Base-by-base conservation (phyloP, 2,888 invertebrate species). In the Brachylomia viminalis region DNA sequence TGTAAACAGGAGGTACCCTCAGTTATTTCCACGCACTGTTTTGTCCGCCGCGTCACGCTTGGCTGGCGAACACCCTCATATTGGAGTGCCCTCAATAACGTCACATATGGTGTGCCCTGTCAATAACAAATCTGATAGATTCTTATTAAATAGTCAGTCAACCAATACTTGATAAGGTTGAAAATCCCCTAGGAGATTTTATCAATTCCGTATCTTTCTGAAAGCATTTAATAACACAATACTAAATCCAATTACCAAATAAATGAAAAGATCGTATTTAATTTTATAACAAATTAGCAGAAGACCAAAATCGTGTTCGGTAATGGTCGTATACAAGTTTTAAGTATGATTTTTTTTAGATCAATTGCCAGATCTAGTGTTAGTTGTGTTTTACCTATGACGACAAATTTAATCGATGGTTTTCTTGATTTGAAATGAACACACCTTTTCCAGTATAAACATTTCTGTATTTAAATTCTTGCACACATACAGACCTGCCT, bases 51-150 rank as follows among this genome's bases (percentile, higher is more conserved):
- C 23, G 61, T 76, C 67, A 59, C 84, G 84, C 80, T 75, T 80
- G 77, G 73, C 72, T 77, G 65, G 76, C 71, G 62, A 38, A 72
- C 83, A 84, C 83, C 84, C 83, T 74, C 61, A 80, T 83, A 84
- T 77, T 69, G 69, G 20, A 84, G 62, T 66, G 74, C 68, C 75
- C 79, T 66, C 80, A 80, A 83, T 83, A 83, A 59, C 80, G 66
- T 69, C 65, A 15, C 84, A 84, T 83, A 83, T 83, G 82, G 79
- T 83, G 54, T 82, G 49, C 66, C 69, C 77, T 80, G 84, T 80
- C 80, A 84, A 74, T 77, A 72, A 72, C 80, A 84, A 77, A 84
- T 72, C 69, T 72, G 62, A 80, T 83, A 71, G 66, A 38, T 83
- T 83, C 74, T 80, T 84, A 80, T 74, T 74, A 77, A 80, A 79